These are phyloP conservation scores for Nycticorax nycticorax DNA, from an alignment of 2,113 vertebrate genomes.

Conservation along the genomic window DNA sequence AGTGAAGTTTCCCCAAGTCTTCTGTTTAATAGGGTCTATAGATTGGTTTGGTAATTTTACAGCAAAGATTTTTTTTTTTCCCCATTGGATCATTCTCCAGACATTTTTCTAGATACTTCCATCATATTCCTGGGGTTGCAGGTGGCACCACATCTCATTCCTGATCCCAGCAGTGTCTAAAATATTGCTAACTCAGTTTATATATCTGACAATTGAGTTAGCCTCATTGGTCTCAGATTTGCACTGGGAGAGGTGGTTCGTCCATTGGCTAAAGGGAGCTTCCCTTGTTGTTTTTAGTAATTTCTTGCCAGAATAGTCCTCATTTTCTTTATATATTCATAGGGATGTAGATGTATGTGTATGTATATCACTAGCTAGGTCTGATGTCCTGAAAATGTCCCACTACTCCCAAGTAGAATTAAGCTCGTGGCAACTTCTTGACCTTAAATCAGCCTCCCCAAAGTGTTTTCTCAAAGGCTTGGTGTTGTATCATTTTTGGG, in stretches of 20 bases:
- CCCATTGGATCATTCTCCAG: not conserved
- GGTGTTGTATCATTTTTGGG: not conserved
- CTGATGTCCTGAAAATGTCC: not conserved
- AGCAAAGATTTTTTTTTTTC: not conserved
- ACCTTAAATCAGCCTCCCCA: not conserved
- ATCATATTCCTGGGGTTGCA: not conserved
- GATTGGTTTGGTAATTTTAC: not conserved
- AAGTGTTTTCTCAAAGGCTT: not conserved
- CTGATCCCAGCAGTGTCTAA: not conserved
- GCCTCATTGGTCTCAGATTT: not conserved
- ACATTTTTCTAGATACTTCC: not conserved
- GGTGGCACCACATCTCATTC: not conserved
- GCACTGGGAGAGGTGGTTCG: rapidly evolving
- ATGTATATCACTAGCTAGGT: not conserved
- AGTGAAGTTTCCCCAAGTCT: not conserved
- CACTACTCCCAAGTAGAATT: not conserved
- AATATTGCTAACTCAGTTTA: not conserved
- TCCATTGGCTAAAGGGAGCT: not conserved
- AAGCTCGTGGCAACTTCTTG: not conserved
- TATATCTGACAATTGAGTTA: not conserved
- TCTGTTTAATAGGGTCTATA: not conserved
- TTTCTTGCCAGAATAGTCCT: not conserved
- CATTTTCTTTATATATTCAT: not conserved
- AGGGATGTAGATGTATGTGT: not conserved
- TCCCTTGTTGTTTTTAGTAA: not conserved